Evolutionary conservation across 2,888 invertebrate genomes (phyloP), one percentile per base, ranked within the genome.

Genomic region (Frankliniella intonsa): DNA sequence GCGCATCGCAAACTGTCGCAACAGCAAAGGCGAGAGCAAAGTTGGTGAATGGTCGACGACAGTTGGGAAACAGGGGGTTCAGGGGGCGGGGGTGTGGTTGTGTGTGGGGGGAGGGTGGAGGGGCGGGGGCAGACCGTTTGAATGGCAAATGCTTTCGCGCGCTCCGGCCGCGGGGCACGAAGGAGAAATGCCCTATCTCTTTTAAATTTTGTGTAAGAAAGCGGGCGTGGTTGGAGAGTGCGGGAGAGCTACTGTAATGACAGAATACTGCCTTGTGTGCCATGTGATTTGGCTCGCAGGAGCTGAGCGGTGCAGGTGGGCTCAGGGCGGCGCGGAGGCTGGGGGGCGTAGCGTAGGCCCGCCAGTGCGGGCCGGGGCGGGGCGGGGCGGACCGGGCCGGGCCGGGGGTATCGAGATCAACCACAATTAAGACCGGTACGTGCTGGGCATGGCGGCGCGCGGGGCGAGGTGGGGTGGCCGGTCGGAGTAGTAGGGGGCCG

Each of bases 21-120:
- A 10, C 25, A 25, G 69, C 69, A 25, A 76, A 76, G 69, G 69
- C 22, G 22, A 76, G 69, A 76, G 69, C 69, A 76, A 76, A 76
- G 69, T 76, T 76, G 69, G 69, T 38, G 38, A 76, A 76, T 76
- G 69, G 69, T 12, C 11, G 69, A 76, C 25, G 69, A 76, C 69
- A 76, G 69, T 76, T 76, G 25, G 69, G 25, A 76, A 76, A 76
- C 69, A 76, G 25, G 69, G 22, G 69, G 69, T 12, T 25, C 69
- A 76, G n/a, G 69, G 22, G 69, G 25, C 25, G 62, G 19, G 62
- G 17, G 14, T n/a, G n/a, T n/a, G n/a, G n/a, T n/a, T n/a, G n/a
- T n/a, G n/a, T n/a, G n/a, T 19, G 62, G 62, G 62, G 62, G 19
- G 62, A 14, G 62, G 62, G 62, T 0, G 62, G 62, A 7, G 17